Percentiles rank a stretch among this genome's conserved stretches.
Conservation (phyloP, 2,797 vertebrate species). For the Syngnathus rostellatus region DNA sequence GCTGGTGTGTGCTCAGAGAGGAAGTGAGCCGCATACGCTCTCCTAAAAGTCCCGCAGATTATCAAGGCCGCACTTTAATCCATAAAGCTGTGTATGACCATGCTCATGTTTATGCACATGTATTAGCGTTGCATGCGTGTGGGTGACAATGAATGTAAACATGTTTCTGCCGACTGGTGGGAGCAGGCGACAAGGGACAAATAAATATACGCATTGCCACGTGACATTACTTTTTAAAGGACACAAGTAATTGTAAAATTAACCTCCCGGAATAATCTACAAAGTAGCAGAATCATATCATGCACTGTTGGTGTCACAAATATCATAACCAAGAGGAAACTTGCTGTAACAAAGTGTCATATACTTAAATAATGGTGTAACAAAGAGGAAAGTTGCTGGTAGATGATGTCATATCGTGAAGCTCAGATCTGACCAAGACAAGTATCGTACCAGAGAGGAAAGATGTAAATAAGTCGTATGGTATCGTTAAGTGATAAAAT, state of each 20-base stretch:
- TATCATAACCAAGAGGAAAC: not conserved
- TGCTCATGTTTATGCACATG: constrained; percentile 20
- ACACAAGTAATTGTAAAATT: not conserved
- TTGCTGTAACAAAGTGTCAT: not conserved
- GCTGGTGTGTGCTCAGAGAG: constrained; percentile 30
- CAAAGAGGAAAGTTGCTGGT: not conserved
- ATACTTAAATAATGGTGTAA: not conserved
- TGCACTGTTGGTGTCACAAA: not conserved
- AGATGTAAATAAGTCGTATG: not conserved
- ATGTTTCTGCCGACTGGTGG: constrained; percentile 2
- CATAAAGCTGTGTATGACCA: constrained; percentile 28
- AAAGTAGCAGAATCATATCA: not conserved
- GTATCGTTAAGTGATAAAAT: not conserved
- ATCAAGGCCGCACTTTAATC: constrained; percentile 52
- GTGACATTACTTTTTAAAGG: constrained; percentile 39
- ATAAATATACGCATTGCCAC: constrained; percentile 43
- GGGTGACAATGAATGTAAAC: constrained; percentile 14
- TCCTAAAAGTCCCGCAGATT: constrained; percentile 49
- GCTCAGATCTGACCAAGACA: not conserved
- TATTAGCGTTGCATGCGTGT: constrained; percentile 4
- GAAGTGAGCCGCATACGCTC: constrained; percentile 22
- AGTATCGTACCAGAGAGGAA: not conserved
- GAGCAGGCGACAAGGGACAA: constrained; percentile 36
- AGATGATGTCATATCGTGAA: not conserved
- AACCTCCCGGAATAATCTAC: not conserved